Evolutionary conservation across 2,113 vertebrate species (phyloP).

Genomic region (Artemisiospiza belli): DNA sequence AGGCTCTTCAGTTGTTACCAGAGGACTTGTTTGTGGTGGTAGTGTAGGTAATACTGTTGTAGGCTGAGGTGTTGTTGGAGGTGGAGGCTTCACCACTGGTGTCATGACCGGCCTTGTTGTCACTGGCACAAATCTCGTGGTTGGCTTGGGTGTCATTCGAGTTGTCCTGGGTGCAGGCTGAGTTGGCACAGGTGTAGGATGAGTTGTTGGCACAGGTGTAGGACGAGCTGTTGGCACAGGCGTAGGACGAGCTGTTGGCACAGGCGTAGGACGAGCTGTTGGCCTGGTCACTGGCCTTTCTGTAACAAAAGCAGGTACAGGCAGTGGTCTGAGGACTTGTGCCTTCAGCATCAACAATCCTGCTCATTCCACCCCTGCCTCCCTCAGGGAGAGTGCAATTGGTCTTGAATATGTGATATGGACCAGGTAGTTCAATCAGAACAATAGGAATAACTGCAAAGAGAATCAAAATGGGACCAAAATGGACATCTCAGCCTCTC

Average conservation of each 20-base stretch:
- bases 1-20: slow-evolving; percentile 21
- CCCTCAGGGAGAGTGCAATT: slow-evolving; percentile 30
- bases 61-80: neutral
- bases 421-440: slow-evolving; percentile 79
- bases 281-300: slow-evolving; percentile 68
- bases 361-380: slow-evolving; percentile 65
- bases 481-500: neutral
- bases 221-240: accelerated
- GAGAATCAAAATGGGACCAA: slow-evolving; percentile 9
- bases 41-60: neutral
- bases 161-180: neutral
- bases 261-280: neutral
- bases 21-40: neutral
- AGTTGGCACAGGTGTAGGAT: neutral
- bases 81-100: neutral
- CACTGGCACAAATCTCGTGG: neutral
- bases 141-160: slow-evolving; percentile 17
- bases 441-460: slow-evolving; percentile 81
- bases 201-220: accelerated
- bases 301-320: slow-evolving; percentile 57
- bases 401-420: slow-evolving; percentile 36
- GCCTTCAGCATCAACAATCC: slow-evolving; percentile 78
- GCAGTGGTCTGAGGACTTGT: slow-evolving; percentile 69
- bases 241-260: neutral
- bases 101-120: neutral